A percentile compares a stretch with the other conserved stretches of the same genome.
phyloP scores from a whole-genome alignment of 1,140 invertebrate species.

The Drosophila lacertosa region DNA sequence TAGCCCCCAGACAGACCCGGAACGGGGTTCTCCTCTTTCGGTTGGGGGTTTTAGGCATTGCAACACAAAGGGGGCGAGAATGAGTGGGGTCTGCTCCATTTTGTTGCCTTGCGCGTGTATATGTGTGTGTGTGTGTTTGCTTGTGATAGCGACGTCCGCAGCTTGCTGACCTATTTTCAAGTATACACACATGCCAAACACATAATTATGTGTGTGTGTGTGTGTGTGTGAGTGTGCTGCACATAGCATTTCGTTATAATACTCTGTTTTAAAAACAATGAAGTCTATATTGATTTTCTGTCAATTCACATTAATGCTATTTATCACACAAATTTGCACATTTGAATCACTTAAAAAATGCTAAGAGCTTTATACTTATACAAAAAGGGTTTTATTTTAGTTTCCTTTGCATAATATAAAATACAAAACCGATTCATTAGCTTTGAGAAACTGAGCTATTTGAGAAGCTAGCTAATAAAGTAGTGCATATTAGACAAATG shows the following conservation, averaged over 20 bases:
- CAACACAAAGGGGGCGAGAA: neutral
- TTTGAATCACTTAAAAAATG: too few species aligned
- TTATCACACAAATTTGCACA: too few species aligned
- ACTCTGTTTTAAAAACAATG: neutral
- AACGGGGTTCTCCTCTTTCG: constrained; percentile 43
- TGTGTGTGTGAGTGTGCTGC: constrained; percentile 16
- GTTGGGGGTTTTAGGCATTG: constrained; percentile 29
- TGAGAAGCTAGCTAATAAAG: too few species aligned
- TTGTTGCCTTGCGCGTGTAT: constrained; percentile 17
- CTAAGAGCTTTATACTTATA: too few species aligned
- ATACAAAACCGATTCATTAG: too few species aligned
- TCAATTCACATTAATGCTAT: neutral
- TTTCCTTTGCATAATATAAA: too few species aligned
- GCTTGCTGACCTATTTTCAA: constrained; percentile 63
- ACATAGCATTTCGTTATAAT: constrained; percentile 18
- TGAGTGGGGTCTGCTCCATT: constrained; percentile 22
- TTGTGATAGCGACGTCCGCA: constrained; percentile 42
- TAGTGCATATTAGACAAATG: too few species aligned
- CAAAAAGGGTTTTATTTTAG: too few species aligned
- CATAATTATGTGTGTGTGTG: neutral
- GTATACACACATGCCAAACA: constrained; percentile 12
- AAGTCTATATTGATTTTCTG: neutral
- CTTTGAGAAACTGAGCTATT: too few species aligned
- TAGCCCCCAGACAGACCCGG: constrained; percentile 29
- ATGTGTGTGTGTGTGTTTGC: constrained; percentile 18